A percentile compares a stretch with the other conserved stretches of the same genome.
These are phyloP conservation scores for Philopotamus ludificatus DNA, from an alignment of 1,140 invertebrate species.

Conservation along the genomic window DNA sequence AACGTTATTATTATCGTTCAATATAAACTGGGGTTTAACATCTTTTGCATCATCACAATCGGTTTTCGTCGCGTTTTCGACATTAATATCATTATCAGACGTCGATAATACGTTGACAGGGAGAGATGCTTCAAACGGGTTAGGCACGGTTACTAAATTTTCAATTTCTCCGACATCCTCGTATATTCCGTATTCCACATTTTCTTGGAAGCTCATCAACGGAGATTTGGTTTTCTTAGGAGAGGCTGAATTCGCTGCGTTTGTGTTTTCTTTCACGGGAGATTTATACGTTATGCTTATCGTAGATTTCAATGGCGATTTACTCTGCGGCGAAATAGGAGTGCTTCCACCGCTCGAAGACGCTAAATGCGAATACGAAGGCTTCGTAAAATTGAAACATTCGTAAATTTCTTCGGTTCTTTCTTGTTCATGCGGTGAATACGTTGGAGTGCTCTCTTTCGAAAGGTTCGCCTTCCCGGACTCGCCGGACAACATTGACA, in stretches of 20 bases:
- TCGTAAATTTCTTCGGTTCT: slow-evolving; percentile 54
- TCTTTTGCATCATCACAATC: no score
- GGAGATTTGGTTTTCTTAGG: slow-evolving; percentile 47
- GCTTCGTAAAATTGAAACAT: slow-evolving; percentile 50
- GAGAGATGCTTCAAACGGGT: slow-evolving; percentile 51
- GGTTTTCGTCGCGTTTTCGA: no score
- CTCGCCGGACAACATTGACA: slow-evolving; percentile 50
- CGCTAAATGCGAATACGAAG: slow-evolving; percentile 53
- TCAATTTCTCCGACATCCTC: slow-evolving; percentile 57
- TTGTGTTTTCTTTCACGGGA: slow-evolving; percentile 52
- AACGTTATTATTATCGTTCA: no score
- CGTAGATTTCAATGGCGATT: slow-evolving; percentile 61
- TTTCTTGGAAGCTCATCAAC: slow-evolving; percentile 17
- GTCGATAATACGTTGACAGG: no score
- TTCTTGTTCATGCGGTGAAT: slow-evolving; percentile 56
- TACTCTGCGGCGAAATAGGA: slow-evolving; percentile 50
- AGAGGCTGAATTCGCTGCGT: slow-evolving; percentile 39
- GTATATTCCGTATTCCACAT: slow-evolving; percentile 52
- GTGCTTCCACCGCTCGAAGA: slow-evolving; percentile 52
- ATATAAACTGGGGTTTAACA: no score
- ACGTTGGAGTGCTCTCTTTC: slow-evolving; percentile 58
- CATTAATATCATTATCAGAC: no score
- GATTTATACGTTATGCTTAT: slow-evolving; percentile 69
- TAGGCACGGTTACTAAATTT: slow-evolving; percentile 54
- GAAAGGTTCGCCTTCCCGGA: slow-evolving; percentile 48